phyloP scores from a whole-genome alignment of 2,113 vertebrate genomes.

The Triplophysa siluroides region DNA sequence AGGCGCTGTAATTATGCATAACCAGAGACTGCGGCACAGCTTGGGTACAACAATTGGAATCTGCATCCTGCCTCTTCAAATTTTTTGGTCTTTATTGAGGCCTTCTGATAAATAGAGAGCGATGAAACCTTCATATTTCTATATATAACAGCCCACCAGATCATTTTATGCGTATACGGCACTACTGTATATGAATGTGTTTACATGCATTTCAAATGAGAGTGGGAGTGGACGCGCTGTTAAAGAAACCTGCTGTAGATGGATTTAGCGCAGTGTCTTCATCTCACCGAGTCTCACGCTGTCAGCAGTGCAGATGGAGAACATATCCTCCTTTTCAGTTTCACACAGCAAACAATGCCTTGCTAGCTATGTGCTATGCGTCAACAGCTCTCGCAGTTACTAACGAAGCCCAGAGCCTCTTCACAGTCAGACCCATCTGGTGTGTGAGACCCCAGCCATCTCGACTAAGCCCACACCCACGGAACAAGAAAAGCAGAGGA shows the following conservation, averaged over 20 bases:
- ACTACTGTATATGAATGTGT: no score
- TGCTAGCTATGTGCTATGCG: not conserved
- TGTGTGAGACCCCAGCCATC: slow-evolving; percentile 34
- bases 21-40: not conserved
- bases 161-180: no score
- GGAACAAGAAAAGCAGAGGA: not conserved
- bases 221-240: no score
- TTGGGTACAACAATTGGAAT: not conserved
- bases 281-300: slow-evolving; percentile 24
- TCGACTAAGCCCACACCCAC: slow-evolving; percentile 21
- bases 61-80: no score
- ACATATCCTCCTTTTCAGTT: slow-evolving; percentile 26
- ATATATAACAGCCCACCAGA: no score
- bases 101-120: no score
- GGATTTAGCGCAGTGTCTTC: slow-evolving; percentile 7
- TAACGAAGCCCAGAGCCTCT: slow-evolving; percentile 22
- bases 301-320: slow-evolving; percentile 27
- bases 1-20: not conserved
- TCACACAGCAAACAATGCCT: slow-evolving; percentile 32
- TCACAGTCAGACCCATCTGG: slow-evolving; percentile 34
- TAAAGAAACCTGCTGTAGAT: not conserved
- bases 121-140: no score
- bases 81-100: no score
- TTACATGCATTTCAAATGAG: no score
- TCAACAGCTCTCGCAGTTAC: slow-evolving; percentile 1